Evolutionary conservation across 2,888 invertebrate genomes (phyloP), one percentile per base, ranked within the genome.

Genomic region (Pegoplata infirma): DNA sequence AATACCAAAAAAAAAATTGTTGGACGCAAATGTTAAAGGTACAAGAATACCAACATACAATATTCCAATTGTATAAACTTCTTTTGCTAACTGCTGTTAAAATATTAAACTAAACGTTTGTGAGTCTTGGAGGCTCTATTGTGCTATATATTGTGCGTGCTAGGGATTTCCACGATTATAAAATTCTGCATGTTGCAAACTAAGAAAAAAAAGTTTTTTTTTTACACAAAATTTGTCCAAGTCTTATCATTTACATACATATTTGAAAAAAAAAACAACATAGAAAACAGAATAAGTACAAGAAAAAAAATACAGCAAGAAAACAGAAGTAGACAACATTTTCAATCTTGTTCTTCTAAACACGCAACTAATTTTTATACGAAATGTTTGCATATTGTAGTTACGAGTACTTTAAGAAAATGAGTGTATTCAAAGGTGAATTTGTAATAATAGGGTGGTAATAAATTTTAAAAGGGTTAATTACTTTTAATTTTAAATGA

Each of bases 181-280:
- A n/a, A n/a, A n/a, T n/a, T 23, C 12, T 71, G 61, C 73, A 68
- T 77, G 72, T 51, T 16, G 72, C 49, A 72, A 67, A 28, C 8
- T 28, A 28, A 28, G 8, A 28, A 32, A 32, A 32, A 32, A 32
- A 32, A 6, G 2, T 32, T 64, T 77, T 73, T 59, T 73, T 77
- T 73, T 59, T 73, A 53, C 64, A 78, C 44, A 78, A 78, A 78
- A 73, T 74, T 73, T 78, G 78, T 78, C 59, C 64, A 78, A 78
- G 59, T 36, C 36, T 69, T 78, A 69, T 78, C 78, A 78, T 59
- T 51, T 59, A 64, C 63, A 73, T 69, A 58, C 25, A 25, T 51
- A 61, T 40, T 44, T 51, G 23, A 56, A 67, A 51, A 49, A 56
- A 53, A 23, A 16, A 32, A 21, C 32, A 17, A 36, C 32, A 10